Evolutionary conservation across 2,888 invertebrate species (phyloP), one percentile per base, ranked within the genome.

Genomic region (Molanna angustata): DNA sequence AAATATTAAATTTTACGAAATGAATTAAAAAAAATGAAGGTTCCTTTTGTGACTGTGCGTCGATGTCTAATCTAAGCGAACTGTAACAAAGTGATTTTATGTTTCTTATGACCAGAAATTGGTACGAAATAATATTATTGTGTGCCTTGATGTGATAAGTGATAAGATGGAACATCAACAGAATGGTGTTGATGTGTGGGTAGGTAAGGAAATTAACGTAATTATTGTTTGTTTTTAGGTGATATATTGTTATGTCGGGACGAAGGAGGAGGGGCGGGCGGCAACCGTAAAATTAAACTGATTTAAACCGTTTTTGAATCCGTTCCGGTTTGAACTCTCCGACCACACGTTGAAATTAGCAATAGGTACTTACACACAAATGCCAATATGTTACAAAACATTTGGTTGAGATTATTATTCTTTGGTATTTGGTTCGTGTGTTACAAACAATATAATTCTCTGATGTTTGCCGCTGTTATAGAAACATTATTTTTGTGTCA

Each of bases 101-200:
- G n/a, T n/a, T n/a, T n/a, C n/a, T n/a, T n/a, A n/a, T n/a, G n/a
- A n/a, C n/a, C n/a, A n/a, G n/a, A n/a, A n/a, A n/a, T n/a, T n/a
- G n/a, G n/a, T n/a, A n/a, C n/a, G 11, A 35, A 35, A n/a, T 35
- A 35, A 17, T 40, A 6, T 40, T 17, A 17, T 16, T 17, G 18
- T 35, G 35, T 35, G 35, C n/a, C 13, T 9, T 17, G 18, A 7
- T 6, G n/a, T n/a, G 18, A 40, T 17, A 40, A 17, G 45, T 32
- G 6, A 42, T 17, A 43, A 41, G 13, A 77, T 77, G 77, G 77
- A 77, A 70, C 70, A 76, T 59, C 76, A 76, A 74, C 76, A 76
- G 66, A 76, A 76, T 73, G 77, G 77, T 73, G 76, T 77, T 74
- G 77, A 77, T 77, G 77, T 77, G 74, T 77, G 76, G 76, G 77